Evolutionary conservation across 2,888 invertebrate genomes (phyloP).

Genomic region (Callosobruchus maculatus): DNA sequence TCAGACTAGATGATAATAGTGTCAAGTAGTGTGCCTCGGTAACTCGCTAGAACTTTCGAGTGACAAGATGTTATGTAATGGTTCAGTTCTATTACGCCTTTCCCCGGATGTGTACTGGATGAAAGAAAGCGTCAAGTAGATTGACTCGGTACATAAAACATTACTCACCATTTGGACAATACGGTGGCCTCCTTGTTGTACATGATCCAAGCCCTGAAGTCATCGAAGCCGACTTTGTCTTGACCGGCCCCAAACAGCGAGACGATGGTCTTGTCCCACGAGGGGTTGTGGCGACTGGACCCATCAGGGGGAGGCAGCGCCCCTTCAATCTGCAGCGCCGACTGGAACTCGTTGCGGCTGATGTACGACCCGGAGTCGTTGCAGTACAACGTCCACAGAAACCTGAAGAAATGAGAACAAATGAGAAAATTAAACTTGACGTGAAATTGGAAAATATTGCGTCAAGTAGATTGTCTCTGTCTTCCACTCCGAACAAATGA

Average conservation of each 20-base stretch:
- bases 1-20: too few relatives aligned
- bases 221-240: constrained; percentile 64
- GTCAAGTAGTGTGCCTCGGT: too few relatives aligned
- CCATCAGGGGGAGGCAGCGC: constrained; percentile 29
- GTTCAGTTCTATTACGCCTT: too few relatives aligned
- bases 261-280: constrained; percentile 45
- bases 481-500: too few relatives aligned
- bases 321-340: constrained; percentile 58
- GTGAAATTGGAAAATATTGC: too few relatives aligned
- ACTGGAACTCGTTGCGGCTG: constrained; percentile 69
- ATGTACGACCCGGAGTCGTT: constrained; percentile 76
- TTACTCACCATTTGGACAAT: constrained; percentile 68
- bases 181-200: constrained; percentile 75
- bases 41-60: too few relatives aligned
- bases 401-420: constrained; percentile 50
- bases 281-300: constrained; percentile 34
- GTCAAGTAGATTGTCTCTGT: too few relatives aligned
- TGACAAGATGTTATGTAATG: too few relatives aligned
- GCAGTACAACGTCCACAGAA: constrained; percentile 81
- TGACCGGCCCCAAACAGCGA: constrained; percentile 46
- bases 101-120: too few relatives aligned
- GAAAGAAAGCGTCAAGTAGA: too few relatives aligned
- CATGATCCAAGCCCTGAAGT: constrained; percentile 76
- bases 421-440: too few relatives aligned
- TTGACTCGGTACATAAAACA: not conserved